Conservation (phyloP, 2,113 vertebrate genomes). For the Hemicordylus capensis region DNA sequence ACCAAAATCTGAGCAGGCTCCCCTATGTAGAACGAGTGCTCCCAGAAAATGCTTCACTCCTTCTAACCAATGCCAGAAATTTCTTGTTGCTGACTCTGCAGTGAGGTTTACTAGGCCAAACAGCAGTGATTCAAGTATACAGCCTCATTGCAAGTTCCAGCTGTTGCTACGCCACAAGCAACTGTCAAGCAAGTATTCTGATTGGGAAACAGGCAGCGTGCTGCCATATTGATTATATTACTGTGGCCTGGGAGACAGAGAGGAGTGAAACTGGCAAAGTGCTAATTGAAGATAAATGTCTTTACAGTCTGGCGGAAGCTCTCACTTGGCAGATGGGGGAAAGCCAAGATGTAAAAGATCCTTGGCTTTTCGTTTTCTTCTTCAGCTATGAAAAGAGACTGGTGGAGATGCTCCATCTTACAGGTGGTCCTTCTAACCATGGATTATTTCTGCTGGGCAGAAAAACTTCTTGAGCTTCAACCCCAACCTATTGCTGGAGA, state of each 20-base stretch:
- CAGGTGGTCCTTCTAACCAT: not conserved
- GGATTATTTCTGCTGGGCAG: not conserved
- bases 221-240: conserved; percentile 22
- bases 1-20: not conserved
- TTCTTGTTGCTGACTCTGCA: not conserved
- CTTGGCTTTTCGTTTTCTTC: not conserved
- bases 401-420: not conserved
- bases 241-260: not conserved
- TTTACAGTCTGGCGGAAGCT: not conserved
- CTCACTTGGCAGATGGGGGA: not conserved
- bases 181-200: not conserved
- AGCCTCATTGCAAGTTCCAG: not conserved
- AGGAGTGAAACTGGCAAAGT: not conserved
- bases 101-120: not conserved
- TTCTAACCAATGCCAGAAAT: not conserved
- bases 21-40: not conserved
- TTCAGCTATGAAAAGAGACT: not conserved
- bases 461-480: not conserved
- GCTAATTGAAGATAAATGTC: not conserved
- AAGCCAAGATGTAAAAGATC: not conserved
- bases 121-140: not conserved
- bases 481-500: too few species aligned
- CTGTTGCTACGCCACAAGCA: not conserved
- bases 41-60: not conserved
- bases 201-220: not conserved